Evolutionary conservation across 2,888 invertebrate genomes (phyloP).

Genomic region (Stegana nigrithorax): DNA sequence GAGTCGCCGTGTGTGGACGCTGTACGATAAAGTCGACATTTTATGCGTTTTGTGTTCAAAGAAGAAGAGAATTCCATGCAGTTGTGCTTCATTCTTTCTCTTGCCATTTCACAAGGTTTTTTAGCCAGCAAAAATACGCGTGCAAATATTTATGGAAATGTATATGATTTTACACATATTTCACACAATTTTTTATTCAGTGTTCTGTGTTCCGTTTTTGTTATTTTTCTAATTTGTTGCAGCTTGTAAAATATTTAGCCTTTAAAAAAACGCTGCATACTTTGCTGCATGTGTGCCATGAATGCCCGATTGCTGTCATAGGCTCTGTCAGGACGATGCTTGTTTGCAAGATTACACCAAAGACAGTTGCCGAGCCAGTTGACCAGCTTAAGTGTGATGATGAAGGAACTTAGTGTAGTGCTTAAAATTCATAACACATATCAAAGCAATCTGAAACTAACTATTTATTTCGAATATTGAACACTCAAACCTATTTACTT

Average conservation of each 20-base stretch:
- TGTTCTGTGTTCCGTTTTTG: not conserved
- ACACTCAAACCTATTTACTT: no score
- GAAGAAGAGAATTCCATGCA: conserved; percentile 15
- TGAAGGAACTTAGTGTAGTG: no score
- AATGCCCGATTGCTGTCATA: no score
- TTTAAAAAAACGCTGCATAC: not conserved
- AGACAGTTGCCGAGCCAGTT: no score
- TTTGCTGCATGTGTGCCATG: not conserved
- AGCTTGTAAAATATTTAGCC: not conserved
- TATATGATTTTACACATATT: not conserved
- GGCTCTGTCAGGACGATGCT: no score
- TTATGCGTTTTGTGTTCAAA: conserved; percentile 19
- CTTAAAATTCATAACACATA: no score
- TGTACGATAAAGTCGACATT: conserved; percentile 24
- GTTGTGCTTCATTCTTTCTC: conserved; percentile 2
- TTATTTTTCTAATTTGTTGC: not conserved
- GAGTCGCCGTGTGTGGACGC: not conserved
- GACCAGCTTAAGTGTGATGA: no score
- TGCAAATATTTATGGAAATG: conserved; percentile 10
- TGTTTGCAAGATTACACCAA: no score
- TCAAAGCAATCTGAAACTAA: no score
- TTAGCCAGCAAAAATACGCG: not conserved
- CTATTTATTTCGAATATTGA: no score
- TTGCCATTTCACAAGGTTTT: not conserved
- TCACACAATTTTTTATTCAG: not conserved